Evolutionary conservation across 2,888 invertebrate genomes (phyloP).

Genomic region (Spicauda simplicius): DNA sequence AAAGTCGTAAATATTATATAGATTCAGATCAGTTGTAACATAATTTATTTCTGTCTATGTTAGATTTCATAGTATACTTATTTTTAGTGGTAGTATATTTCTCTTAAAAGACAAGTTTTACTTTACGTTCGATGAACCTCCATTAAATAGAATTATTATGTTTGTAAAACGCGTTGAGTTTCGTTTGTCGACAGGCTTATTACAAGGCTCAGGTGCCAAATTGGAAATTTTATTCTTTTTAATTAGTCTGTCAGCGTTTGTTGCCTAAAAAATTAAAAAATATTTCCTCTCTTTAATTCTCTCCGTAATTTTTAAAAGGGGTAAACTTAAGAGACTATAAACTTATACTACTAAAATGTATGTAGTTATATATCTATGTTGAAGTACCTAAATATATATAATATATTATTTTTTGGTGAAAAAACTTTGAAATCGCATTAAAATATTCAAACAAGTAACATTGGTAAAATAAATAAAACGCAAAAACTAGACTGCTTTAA

Average conservation of each 20-base stretch:
- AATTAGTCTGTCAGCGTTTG: conserved; percentile 13
- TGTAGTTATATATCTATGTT: too few relatives aligned
- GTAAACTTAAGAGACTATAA: too few relatives aligned
- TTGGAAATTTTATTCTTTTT: conserved; percentile 15
- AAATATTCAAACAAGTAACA: too few relatives aligned
- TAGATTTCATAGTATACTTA: neutral
- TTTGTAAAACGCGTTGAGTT: conserved; percentile 6
- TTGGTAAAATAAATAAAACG: too few relatives aligned
- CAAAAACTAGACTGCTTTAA: too few relatives aligned
- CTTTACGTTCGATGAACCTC: neutral
- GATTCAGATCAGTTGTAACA: neutral
- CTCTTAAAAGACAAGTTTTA: neutral
- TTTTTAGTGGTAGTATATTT: neutral
- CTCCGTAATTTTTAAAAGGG: too few relatives aligned
- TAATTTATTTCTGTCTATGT: neutral
- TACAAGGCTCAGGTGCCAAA: conserved; percentile 10
- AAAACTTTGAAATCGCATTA: too few relatives aligned
- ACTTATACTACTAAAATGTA: too few relatives aligned
- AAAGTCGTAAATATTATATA: conserved; percentile 1
- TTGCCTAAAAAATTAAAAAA: neutral
- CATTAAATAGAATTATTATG: neutral
- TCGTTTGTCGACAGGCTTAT: conserved; percentile 6
- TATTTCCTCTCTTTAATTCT: neutral
- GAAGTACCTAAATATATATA: too few relatives aligned
- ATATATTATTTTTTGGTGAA: too few relatives aligned